Evolutionary conservation across 2,113 vertebrate genomes (phyloP), one percentile per base, ranked within the genome.

Genomic region (Ariopsis seemanni): DNA sequence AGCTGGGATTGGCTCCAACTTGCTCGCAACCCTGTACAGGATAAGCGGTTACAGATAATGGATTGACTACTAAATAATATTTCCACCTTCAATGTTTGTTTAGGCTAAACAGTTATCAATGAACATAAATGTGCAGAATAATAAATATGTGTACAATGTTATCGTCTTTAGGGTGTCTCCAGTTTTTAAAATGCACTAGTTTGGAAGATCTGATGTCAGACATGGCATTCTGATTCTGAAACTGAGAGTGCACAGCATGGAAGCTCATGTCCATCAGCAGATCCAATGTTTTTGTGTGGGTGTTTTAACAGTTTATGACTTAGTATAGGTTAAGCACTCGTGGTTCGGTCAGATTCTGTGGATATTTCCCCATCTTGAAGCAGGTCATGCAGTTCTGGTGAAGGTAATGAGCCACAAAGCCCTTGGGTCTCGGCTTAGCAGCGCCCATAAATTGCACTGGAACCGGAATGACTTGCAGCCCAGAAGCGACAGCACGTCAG

Each of bases 341-440:
- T 82, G 77, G 30, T 79, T 80, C 87, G 77, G 27, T 14, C 75
- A 0, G 82, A 65, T 69, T 58, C 20, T 52, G 89, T 84, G 85
- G 86, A 83, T 11, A 84, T 87, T 88, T 88, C 90, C 90, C 92
- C 92, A 93, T 95, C 90, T 89, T 85, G 71, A 88, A 90, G 94
- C 95, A 94, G 97, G 97, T 95, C 97, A 98, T 98, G 97, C 97
- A 96, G 96, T 96, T 95, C 94, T 95, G 95, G 94, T 93, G 94
- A 97, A 96, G 97, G 97, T 96, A 98, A 99, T 99, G 98, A 99
- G 97, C 97, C 97, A 97, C 94, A 98, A 97, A 98, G 96, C 96
- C 96, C 93, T 96, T 94, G 97, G 97, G 96, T 97, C 97, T 97
- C 97, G 97, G 97, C 96, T 99, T 96, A 97, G 97, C 97, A 96